Evolutionary conservation across 2,797 vertebrate genomes (phyloP), one percentile per base, ranked within the genome.

Genomic region (Brachyalestes nurse): DNA sequence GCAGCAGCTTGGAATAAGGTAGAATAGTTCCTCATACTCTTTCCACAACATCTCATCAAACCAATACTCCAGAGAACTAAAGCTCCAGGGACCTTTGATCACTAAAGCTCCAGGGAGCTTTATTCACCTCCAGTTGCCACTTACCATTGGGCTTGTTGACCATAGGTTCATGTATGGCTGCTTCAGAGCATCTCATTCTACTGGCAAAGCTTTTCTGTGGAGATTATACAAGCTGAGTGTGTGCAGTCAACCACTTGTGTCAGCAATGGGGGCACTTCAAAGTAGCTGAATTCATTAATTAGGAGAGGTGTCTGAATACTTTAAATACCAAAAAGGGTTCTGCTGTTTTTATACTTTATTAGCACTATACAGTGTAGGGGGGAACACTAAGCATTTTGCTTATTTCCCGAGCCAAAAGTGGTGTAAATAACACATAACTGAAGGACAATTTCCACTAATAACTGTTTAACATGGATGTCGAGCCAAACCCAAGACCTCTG

Each of bases 381-480:
- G 34, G 14, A 34, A 34, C 8, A 60, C 25, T 13, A 14, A 4
- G 62, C 16, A 17, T 38, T 65, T 10, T 38, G 1, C 14, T 38
- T 71, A 16, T 23, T 28, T 23, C 47, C 13, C 17, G 13, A 51
- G 25, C 8, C 47, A 71, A 51, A 19, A 1, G 3, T 25, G 21
- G 21, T 21, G 21, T 14, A 21, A 21, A 25, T 25, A 42, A 49
- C 9, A 13, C 47, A 49, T 2, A 49, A 13, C 42, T 40, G 38
- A 10, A 28, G 17, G n/a, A 23, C 21, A 69, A 51, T 17, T 14
- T 51, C 14, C 25, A n/a, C 55, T 47, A 74, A 64, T 21, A 78
- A 47, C 23, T 74, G 78, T 78, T 77, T 23, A 64, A 17, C 47
- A 79, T 75, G 47, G 74, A 57, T 69, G 67, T 77, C 60, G 38